These are phyloP conservation scores for Drosophila anomalata DNA, from an alignment of 2,888 invertebrate species.

Conservation along the genomic window DNA sequence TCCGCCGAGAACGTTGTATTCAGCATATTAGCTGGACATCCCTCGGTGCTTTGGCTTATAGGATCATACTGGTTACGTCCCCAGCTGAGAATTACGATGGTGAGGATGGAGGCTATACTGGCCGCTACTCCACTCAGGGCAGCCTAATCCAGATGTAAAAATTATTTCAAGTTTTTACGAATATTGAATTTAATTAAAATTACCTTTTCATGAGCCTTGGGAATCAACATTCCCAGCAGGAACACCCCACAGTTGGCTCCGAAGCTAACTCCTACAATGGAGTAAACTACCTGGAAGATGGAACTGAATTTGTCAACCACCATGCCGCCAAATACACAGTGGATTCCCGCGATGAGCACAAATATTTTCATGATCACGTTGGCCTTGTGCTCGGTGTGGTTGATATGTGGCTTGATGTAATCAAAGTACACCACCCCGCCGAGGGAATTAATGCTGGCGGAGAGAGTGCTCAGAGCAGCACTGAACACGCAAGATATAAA, in stretches of 20 bases:
- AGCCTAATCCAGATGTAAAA: slow-evolving; percentile 52
- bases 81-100: slow-evolving; percentile 74
- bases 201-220: slow-evolving; percentile 85
- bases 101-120: slow-evolving; percentile 70
- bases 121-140: slow-evolving; percentile 68
- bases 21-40: slow-evolving; percentile 55
- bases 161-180: neutral
- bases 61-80: slow-evolving; percentile 68
- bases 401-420: slow-evolving; percentile 84
- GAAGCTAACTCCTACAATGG: slow-evolving; percentile 84
- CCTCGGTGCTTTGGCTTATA: slow-evolving; percentile 64
- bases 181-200: neutral
- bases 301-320: slow-evolving; percentile 84
- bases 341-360: slow-evolving; percentile 84
- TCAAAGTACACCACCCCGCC: slow-evolving; percentile 86
- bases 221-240: slow-evolving; percentile 88
- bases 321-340: slow-evolving; percentile 86
- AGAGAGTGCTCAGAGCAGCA: slow-evolving; percentile 86
- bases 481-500: slow-evolving; percentile 87
- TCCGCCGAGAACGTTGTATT: slow-evolving; percentile 49
- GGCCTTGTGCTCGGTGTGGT: slow-evolving; percentile 84
- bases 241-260: slow-evolving; percentile 88
- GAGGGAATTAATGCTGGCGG: slow-evolving; percentile 85
- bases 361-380: slow-evolving; percentile 85
- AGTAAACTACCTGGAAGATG: slow-evolving; percentile 84